Evolutionary conservation across 2,888 invertebrate species (phyloP), one percentile per base, ranked within the genome.

Genomic region (Eretmocerus hayati): DNA sequence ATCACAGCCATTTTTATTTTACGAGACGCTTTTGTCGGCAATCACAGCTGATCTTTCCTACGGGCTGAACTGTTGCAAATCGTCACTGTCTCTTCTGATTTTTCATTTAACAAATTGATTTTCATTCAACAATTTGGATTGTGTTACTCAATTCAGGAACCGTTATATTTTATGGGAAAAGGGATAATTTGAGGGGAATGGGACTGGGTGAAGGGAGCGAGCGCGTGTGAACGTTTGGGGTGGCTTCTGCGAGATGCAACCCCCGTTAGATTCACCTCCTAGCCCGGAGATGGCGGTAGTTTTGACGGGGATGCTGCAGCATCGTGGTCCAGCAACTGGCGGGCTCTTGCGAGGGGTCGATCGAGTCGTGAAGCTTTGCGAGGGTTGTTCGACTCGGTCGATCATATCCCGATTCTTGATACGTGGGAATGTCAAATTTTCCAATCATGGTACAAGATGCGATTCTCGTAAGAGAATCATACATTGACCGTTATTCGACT

Each of bases 291-390:
- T 61, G 52, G 67, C 59, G 60, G 45, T 46, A 36, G 26, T 22
- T 16, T 9, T n/a, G 26, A 46, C 41, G 4, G 41, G 59, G 66
- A 68, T 65, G 67, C 64, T 68, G 66, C 33, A 23, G 20, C 33
- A 13, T 33, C 30, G 48, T 64, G 63, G 62, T 66, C 66, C 66
- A 63, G 57, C 58, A 53, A 36, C 62, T 69, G 63, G 67, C 64
- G 69, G 47, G 48, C 65, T 59, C 69, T 69, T 50, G 45, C 35
- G 64, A 53, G 43, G 46, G 55, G 38, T 23, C 39, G 37, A 2
- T 3, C 4, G 50, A 56, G 40, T 52, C 52, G 30, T n/a, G 6
- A 1, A 4, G 19, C 8, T 9, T 23, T 15, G 18, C 15, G 35
- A 31, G 37, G 2, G 18, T 18, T 1, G 8, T 5, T n/a, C 15